Evolutionary conservation across 2,888 invertebrate genomes (phyloP).

Genomic region (Athalia cordata): DNA sequence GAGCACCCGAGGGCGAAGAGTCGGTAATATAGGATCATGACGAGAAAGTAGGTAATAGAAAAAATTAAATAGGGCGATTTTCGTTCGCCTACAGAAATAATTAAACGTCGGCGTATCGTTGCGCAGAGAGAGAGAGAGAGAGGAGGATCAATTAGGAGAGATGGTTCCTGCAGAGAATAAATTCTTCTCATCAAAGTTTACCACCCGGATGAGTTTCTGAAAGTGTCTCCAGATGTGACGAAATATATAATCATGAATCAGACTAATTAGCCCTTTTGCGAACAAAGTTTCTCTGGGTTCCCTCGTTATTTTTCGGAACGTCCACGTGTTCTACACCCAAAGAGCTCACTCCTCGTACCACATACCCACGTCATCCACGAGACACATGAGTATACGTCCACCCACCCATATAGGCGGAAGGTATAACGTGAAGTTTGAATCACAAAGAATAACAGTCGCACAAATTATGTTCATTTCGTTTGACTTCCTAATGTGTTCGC

Average conservation of each 20-base stretch:
- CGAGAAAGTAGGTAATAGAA: background rate
- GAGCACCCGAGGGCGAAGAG: too few species aligned
- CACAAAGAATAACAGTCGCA: too few species aligned
- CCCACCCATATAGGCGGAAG: too few species aligned
- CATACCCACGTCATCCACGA: background rate
- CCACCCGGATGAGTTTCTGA: slow-evolving; percentile 5
- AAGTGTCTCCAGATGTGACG: slow-evolving; percentile 44
- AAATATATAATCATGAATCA: slow-evolving; percentile 50
- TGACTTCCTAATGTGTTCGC: too few species aligned
- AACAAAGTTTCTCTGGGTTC: background rate
- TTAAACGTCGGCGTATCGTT: background rate
- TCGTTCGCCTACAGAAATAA: background rate
- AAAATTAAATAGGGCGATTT: background rate
- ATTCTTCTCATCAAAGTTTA: slow-evolving; percentile 23
- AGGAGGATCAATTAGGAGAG: slow-evolving; percentile 26
- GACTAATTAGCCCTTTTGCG: slow-evolving; percentile 22
- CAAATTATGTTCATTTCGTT: too few species aligned
- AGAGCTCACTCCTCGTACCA: too few species aligned
- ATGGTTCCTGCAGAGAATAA: slow-evolving; percentile 8
- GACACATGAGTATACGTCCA: too few species aligned
- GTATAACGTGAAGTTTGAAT: too few species aligned
- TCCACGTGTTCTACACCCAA: background rate
- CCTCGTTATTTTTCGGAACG: background rate
- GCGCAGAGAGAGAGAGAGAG: background rate
- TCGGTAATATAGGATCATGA: too few species aligned